Conservation (phyloP, 2,888 invertebrate species). For the Volucella zonaria region DNA sequence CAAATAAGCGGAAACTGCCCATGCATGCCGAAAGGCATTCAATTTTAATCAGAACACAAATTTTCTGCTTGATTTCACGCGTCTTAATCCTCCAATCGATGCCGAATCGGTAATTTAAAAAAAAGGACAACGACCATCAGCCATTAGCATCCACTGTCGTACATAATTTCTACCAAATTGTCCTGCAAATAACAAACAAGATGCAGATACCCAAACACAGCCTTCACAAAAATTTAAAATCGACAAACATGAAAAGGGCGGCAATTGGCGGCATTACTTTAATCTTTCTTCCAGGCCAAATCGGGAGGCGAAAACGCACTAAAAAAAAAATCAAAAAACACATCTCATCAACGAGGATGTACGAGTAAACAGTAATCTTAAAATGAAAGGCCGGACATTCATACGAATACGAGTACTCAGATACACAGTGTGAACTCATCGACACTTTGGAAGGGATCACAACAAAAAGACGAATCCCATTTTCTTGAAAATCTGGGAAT, state of each 20-base stretch:
- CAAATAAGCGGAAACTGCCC: constrained; percentile 61
- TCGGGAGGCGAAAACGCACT: too few species aligned
- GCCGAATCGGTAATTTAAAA: constrained; percentile 1
- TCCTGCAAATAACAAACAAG: constrained; percentile 71
- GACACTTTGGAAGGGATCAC: constrained; percentile 48
- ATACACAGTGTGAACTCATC: constrained; percentile 60
- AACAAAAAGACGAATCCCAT: constrained; percentile 20
- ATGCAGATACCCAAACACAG: constrained; percentile 31
- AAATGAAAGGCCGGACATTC: constrained; percentile 44
- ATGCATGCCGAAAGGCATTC: constrained; percentile 53
- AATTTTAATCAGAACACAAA: constrained; percentile 64
- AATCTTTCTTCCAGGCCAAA: constrained; percentile 43
- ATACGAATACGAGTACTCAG: constrained; percentile 13
- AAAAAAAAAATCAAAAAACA: constrained; percentile 37
- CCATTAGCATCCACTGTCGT: constrained; percentile 56
- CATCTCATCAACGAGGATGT: constrained; percentile 53
- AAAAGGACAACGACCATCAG: constrained; percentile 51
- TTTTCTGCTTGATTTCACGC: constrained; percentile 71
- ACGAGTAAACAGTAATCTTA: constrained; percentile 38
- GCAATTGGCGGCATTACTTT: constrained; percentile 59
- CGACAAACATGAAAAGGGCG: constrained; percentile 37
- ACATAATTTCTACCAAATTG: constrained; percentile 54
- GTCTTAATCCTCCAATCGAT: constrained; percentile 23
- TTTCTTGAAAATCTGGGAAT: constrained; percentile 35
- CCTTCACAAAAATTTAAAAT: constrained; percentile 20